Evolutionary conservation across 1,140 invertebrate species (phyloP).

Genomic region (Eulimnadia texana): DNA sequence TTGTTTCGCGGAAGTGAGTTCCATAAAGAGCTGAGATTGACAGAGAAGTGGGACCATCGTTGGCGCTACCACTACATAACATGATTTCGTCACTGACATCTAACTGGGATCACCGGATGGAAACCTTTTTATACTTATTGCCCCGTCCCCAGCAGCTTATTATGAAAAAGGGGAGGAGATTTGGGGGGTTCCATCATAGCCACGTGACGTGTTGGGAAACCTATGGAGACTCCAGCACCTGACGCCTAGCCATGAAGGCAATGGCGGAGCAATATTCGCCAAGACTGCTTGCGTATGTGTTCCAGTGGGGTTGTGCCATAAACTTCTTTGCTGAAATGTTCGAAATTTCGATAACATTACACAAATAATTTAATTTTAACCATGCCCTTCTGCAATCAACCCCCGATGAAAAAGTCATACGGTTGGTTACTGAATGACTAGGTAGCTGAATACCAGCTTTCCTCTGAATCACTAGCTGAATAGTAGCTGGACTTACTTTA

Average conservation of each 20-base stretch:
- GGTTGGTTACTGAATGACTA: too few relatives aligned
- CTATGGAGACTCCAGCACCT: neutral
- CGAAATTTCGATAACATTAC: too few relatives aligned
- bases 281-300: neutral
- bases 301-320: neutral
- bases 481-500: too few relatives aligned
- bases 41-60: neutral
- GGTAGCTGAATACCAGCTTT: too few relatives aligned
- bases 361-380: too few relatives aligned
- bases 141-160: neutral
- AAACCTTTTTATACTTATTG: neutral
- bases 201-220: neutral
- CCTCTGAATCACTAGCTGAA: too few relatives aligned
- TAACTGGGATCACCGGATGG: neutral
- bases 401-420: too few relatives aligned
- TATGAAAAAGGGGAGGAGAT: neutral
- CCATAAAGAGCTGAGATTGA: neutral
- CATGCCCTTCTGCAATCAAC: too few relatives aligned
- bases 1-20: neutral
- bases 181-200: neutral
- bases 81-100: neutral
- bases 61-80: neutral
- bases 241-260: neutral
- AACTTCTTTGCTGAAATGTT: neutral
- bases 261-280: too few relatives aligned